Conservation (phyloP, 1,140 invertebrate species). For the Myzus persicae region DNA sequence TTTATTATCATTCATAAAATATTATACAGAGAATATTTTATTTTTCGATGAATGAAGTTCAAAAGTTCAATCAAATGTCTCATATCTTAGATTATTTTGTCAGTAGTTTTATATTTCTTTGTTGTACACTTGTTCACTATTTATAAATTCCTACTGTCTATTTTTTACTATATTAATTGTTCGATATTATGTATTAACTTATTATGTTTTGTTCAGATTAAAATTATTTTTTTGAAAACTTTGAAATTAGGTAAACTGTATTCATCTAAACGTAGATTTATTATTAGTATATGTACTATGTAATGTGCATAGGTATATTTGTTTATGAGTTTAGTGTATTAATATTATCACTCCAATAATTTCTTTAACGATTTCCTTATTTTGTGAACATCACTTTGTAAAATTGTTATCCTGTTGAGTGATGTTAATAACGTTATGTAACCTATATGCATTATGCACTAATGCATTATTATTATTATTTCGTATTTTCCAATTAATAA, state of each 20-base stretch:
- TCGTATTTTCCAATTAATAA: neutral
- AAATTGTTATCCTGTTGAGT: neutral
- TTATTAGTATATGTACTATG: neutral
- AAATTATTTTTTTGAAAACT: neutral
- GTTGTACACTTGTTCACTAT: neutral
- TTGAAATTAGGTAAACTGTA: neutral
- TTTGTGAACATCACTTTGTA: neutral
- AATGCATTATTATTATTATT: neutral
- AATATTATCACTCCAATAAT: neutral
- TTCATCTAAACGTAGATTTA: neutral
- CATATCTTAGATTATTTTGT: neutral
- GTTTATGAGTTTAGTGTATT: neutral
- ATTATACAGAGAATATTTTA: neutral
- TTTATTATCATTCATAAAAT: neutral
- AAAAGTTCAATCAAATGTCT: neutral
- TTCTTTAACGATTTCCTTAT: neutral
- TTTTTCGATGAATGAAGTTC: neutral
- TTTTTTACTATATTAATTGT: neutral
- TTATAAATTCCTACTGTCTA: neutral
- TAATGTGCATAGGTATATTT: neutral
- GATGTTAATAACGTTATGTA: neutral
- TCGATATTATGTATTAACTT: neutral
- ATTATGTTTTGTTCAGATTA: neutral
- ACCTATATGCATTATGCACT: neutral
- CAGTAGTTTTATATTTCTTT: neutral